Conservation (phyloP, 2,113 vertebrate genomes). For the Scophthalmus maximus region DNA sequence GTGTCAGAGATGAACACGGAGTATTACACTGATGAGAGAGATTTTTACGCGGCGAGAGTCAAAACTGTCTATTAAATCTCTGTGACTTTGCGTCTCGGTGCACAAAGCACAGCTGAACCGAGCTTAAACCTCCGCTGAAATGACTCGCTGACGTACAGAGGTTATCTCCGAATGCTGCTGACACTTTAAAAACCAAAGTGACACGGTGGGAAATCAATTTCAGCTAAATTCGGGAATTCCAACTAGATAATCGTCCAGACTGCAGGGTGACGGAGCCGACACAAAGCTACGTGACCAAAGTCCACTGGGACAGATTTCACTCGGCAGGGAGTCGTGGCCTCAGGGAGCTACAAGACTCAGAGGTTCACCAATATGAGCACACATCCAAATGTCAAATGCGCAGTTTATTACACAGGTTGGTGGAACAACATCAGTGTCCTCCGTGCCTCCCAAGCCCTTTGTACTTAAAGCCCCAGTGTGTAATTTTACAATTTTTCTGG, state of each 20-base stretch:
- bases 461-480: too few species aligned
- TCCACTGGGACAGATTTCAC: conserved; percentile 11
- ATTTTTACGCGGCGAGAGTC: too few species aligned
- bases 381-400: too few species aligned
- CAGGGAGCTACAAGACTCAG: not conserved
- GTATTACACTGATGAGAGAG: not conserved
- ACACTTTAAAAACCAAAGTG: conserved; percentile 54
- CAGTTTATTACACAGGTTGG: too few species aligned
- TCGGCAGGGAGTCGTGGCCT: too few species aligned
- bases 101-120: conserved; percentile 60
- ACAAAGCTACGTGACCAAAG: conserved; percentile 8
- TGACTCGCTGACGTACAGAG: too few species aligned
- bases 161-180: conserved; percentile 55
- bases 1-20: not conserved
- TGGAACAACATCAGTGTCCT: too few species aligned
- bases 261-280: not conserved
- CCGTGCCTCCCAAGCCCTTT: too few species aligned
- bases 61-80: conserved; percentile 36
- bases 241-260: conserved; percentile 47
- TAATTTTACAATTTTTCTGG: too few species aligned
- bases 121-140: conserved; percentile 64
- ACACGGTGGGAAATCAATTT: conserved; percentile 71
- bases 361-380: too few species aligned
- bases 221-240: conserved; percentile 38
- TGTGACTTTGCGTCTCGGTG: conserved; percentile 25